A percentile compares a stretch with the other conserved stretches of the same genome.
phyloP scores from a whole-genome alignment of 2,113 vertebrate species.

The Cheilinus undulatus region DNA sequence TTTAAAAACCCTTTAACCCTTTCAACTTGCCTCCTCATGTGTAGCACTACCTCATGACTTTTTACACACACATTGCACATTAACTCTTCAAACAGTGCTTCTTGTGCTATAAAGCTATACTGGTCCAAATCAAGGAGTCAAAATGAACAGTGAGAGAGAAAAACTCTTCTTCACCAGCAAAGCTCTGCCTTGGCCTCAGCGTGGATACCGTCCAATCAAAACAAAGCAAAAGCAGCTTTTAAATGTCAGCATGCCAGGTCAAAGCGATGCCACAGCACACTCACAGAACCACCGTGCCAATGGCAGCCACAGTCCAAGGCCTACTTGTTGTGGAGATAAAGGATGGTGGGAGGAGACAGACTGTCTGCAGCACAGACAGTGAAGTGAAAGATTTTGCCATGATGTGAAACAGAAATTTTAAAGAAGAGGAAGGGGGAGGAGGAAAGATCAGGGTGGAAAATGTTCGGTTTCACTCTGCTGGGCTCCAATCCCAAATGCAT shows the following conservation, averaged over 20 bases:
- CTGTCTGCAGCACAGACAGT: slow-evolving; percentile 6
- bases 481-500: no score
- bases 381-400: background rate
- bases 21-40: no score
- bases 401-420: slow-evolving; percentile 12
- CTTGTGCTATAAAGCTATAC: background rate
- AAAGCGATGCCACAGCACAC: background rate
- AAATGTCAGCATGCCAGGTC: slow-evolving; percentile 56
- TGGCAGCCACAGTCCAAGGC: slow-evolving; percentile 32
- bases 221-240: slow-evolving; percentile 10
- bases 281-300: background rate
- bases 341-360: background rate
- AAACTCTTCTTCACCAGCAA: background rate
- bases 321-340: slow-evolving; percentile 51
- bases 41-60: background rate
- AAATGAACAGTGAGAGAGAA: background rate
- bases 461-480: slow-evolving; percentile 27
- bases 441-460: slow-evolving; percentile 9
- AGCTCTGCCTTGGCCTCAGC: background rate
- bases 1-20: no score
- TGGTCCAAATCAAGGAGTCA: rapidly evolving
- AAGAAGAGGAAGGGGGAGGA: background rate
- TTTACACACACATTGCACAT: background rate
- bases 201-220: slow-evolving; percentile 15
- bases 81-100: background rate